Evolutionary conservation across 2,113 vertebrate genomes (phyloP).

Genomic region (Corythornis cristatus): DNA sequence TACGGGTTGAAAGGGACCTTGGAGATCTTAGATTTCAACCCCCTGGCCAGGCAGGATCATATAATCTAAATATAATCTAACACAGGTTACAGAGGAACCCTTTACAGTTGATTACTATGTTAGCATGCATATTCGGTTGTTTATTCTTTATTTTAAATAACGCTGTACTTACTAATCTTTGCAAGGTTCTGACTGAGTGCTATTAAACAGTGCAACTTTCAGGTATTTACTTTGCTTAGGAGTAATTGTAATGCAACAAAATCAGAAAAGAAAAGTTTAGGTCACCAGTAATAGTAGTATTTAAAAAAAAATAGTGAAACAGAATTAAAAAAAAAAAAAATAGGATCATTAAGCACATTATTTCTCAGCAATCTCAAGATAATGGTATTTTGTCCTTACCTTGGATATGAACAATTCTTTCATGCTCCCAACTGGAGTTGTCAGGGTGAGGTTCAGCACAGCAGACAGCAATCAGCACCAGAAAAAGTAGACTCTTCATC

Average conservation of each 20-base stretch:
- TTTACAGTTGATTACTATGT: not conserved
- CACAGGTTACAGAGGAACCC: not conserved
- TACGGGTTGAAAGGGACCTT: too few relatives aligned
- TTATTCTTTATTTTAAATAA: not conserved
- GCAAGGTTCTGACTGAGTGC: not conserved
- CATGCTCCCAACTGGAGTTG: slow-evolving; percentile 79
- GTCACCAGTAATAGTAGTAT: not conserved
- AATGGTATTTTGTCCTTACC: slow-evolving; percentile 80
- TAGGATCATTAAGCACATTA: not conserved
- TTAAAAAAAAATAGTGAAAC: slow-evolving; percentile 6
- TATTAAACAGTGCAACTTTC: not conserved
- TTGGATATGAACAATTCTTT: slow-evolving; percentile 88
- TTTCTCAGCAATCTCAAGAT: not conserved
- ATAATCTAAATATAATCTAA: too few relatives aligned
- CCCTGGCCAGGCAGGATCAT: too few relatives aligned
- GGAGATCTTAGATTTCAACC: too few relatives aligned
- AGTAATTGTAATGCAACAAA: not conserved
- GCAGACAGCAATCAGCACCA: slow-evolving; percentile 86
- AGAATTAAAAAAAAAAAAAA: slow-evolving; percentile 40
- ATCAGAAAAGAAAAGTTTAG: slow-evolving; percentile 8
- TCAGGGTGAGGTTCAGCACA: slow-evolving; percentile 83
- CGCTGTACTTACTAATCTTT: not conserved
- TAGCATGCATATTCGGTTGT: not conserved
- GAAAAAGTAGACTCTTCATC: slow-evolving; percentile 88
- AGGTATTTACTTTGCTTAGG: not conserved